Conservation (phyloP, 2,888 invertebrate species). For the Azorinus chamasolen region DNA sequence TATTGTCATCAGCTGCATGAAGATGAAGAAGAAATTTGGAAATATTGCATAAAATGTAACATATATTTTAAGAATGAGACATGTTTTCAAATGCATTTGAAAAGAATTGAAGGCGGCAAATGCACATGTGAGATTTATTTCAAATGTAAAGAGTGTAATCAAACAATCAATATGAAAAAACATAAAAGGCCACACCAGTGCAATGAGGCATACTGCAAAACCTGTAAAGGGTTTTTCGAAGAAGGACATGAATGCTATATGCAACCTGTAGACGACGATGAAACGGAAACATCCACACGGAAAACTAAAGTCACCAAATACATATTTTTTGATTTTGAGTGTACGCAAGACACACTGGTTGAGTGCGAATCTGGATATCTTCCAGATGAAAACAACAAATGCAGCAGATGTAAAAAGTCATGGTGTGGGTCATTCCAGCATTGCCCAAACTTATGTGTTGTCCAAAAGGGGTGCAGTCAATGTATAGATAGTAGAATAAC, state of each 20-base stretch:
- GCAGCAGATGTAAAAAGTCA: background rate
- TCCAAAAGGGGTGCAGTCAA: too few species aligned
- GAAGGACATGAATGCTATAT: slow-evolving; percentile 50
- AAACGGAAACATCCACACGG: background rate
- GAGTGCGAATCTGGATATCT: slow-evolving; percentile 24
- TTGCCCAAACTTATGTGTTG: too few species aligned
- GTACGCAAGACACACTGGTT: slow-evolving; percentile 28
- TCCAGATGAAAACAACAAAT: background rate
- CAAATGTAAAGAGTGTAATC: slow-evolving; percentile 34
- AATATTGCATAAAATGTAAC: slow-evolving; percentile 26
- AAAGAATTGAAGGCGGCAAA: slow-evolving; percentile 8
- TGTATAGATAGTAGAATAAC: background rate
- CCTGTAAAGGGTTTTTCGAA: slow-evolving; percentile 36
- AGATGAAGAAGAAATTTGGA: background rate
- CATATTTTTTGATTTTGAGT: too few species aligned
- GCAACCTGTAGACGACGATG: slow-evolving; percentile 11
- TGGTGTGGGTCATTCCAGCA: too few species aligned
- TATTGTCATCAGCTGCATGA: slow-evolving; percentile 23
- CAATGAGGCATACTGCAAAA: slow-evolving; percentile 35
- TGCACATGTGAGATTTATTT: slow-evolving; percentile 32
- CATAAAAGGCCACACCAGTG: slow-evolving; percentile 29
- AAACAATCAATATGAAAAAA: slow-evolving; percentile 16
- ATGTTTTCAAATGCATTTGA: slow-evolving; percentile 27
- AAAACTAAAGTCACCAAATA: slow-evolving; percentile 7
- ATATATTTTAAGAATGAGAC: slow-evolving; percentile 17